A percentile compares a stretch with the other conserved stretches of the same genome.
Conservation (phyloP, 37 sponge, comb jelly and placozoan species). For the Hormiphora californensis region DNA sequence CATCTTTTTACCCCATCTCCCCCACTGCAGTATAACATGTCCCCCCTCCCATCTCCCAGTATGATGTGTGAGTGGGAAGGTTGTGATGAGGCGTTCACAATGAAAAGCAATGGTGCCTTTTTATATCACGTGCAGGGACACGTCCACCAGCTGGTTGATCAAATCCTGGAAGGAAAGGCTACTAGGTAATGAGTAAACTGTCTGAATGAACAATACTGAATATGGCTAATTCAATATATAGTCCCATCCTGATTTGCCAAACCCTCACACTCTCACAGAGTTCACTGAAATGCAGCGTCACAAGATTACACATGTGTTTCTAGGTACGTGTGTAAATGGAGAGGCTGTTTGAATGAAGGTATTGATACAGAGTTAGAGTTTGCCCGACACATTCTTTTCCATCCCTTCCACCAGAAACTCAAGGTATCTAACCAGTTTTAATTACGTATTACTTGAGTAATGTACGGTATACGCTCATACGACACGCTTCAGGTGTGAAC, state of each 20-base stretch:
- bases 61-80: slow-evolving; percentile 36
- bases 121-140: background rate
- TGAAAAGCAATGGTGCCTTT: background rate
- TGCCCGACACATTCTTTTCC: slow-evolving; percentile 17
- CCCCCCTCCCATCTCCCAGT: background rate
- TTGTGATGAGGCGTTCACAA: background rate
- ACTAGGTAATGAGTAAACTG: too few relatives aligned
- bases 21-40: background rate
- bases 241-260: too few relatives aligned
- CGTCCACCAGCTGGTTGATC: background rate
- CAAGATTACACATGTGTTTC: too few relatives aligned
- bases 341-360: background rate
- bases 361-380: background rate
- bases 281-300: too few relatives aligned
- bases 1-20: background rate
- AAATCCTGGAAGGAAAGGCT: background rate
- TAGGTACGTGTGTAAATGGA: background rate
- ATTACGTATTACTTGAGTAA: too few relatives aligned
- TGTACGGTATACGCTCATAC: too few relatives aligned
- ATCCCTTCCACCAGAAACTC: slow-evolving; percentile 42
- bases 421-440: slow-evolving; percentile 2
- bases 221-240: too few relatives aligned
- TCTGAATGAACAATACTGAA: too few relatives aligned
- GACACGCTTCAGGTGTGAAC: too few relatives aligned
- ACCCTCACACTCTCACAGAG: too few relatives aligned